These are phyloP conservation scores for Meteorus colon DNA, from an alignment of 2,888 invertebrate species.

Conservation along the genomic window DNA sequence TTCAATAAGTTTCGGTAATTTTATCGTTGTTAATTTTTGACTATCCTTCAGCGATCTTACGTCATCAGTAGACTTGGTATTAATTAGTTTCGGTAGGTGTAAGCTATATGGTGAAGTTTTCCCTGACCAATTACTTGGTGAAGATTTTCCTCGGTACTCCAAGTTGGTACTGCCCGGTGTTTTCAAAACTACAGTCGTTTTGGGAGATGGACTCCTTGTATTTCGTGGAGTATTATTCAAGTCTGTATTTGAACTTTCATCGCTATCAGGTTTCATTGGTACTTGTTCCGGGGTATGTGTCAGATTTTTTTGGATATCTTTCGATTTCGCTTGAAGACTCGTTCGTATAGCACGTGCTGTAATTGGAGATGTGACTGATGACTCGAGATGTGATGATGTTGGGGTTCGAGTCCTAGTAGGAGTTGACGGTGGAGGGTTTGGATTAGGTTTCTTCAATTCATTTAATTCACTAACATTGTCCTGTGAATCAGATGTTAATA, in stretches of 20 bases:
- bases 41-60: slow-evolving; percentile 28
- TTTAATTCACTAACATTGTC: slow-evolving; percentile 15
- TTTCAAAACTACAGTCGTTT: slow-evolving; percentile 21
- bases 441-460: slow-evolving; percentile 49
- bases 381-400: slow-evolving; percentile 31
- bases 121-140: slow-evolving; percentile 41
- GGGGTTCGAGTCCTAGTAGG: slow-evolving; percentile 58
- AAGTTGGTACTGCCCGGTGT: slow-evolving; percentile 42
- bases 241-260: neutral
- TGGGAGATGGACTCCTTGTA: slow-evolving; percentile 10
- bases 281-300: slow-evolving; percentile 18
- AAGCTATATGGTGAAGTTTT: slow-evolving; percentile 57
- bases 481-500: slow-evolving; percentile 13
- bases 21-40: slow-evolving; percentile 50
- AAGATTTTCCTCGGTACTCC: slow-evolving; percentile 19
- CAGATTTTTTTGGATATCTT: slow-evolving; percentile 46
- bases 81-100: slow-evolving; percentile 58
- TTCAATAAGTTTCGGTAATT: slow-evolving; percentile 61
- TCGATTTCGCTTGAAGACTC: slow-evolving; percentile 54
- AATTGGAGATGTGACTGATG: slow-evolving; percentile 57
- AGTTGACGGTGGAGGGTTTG: slow-evolving; percentile 66
- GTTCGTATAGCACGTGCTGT: slow-evolving; percentile 64
- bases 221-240: slow-evolving; percentile 23
- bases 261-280: neutral
- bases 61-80: slow-evolving; percentile 49